Evolutionary conservation across 2,797 vertebrate species (phyloP).

Genomic region (Limnodromus scolopaceus): DNA sequence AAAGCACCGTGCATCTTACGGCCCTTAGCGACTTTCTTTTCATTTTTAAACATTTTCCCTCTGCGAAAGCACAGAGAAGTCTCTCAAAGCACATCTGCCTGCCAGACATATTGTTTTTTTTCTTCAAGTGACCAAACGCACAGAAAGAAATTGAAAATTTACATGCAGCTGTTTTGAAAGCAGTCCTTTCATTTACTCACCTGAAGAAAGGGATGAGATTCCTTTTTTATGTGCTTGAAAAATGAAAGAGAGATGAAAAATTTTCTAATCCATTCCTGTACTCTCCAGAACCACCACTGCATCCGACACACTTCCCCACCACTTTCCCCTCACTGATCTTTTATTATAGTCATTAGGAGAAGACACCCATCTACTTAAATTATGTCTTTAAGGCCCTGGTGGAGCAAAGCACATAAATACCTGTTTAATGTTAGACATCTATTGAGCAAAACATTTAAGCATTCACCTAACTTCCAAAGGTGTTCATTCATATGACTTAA

Average conservation of each 20-base stretch:
- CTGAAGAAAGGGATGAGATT: neutral
- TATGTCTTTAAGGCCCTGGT: neutral
- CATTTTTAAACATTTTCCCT: neutral
- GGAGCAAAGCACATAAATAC: neutral
- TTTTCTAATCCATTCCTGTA: neutral
- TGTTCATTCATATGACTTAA: neutral
- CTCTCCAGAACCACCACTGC: neutral
- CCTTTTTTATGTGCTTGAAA: neutral
- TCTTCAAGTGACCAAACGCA: neutral
- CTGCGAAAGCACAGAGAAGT: neutral
- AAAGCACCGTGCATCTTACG: neutral
- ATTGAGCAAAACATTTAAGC: neutral
- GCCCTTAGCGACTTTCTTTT: neutral
- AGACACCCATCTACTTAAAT: constrained; percentile 3
- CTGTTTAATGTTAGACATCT: neutral
- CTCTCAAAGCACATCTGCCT: constrained; percentile 38
- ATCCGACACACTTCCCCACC: neutral
- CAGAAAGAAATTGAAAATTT: neutral
- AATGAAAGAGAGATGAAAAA: neutral
- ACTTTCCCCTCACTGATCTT: neutral
- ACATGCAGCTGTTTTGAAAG: neutral
- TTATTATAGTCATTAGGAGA: neutral
- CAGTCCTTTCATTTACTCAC: neutral
- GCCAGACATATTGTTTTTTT: neutral
- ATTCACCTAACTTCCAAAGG: neutral